Conservation (phyloP, 2,113 vertebrate species). For the Bostrychus sinensis region DNA sequence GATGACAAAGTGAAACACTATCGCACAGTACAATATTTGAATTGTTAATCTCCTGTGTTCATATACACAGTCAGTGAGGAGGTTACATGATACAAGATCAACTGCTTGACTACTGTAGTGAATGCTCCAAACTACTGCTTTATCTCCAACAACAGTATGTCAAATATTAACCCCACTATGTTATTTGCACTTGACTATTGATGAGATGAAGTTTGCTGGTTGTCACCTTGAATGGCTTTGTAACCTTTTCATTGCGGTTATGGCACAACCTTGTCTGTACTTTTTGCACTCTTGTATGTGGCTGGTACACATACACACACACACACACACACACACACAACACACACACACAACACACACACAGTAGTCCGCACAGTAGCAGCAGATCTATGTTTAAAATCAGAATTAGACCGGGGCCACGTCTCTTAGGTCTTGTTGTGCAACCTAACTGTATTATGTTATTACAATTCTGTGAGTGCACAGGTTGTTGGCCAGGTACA, state of each 20-base stretch:
- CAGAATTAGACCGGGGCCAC: constrained; percentile 22
- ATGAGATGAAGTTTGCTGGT: not conserved
- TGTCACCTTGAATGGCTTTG: not conserved
- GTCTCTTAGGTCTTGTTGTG: constrained; percentile 24
- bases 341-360: too few relatives aligned
- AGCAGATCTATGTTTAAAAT: constrained; percentile 47
- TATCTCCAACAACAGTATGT: not conserved
- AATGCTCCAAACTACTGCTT: not conserved
- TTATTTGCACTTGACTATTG: not conserved
- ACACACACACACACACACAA: too few relatives aligned
- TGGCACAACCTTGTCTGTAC: not conserved
- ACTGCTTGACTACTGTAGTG: not conserved
- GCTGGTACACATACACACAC: not conserved
- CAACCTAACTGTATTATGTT: constrained; percentile 40
- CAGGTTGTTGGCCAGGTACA: constrained; percentile 35
- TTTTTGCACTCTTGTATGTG: not conserved
- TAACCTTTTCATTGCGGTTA: not conserved
- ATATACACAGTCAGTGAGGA: constrained; percentile 31
- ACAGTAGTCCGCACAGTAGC: constrained; percentile 18
- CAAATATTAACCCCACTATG: not conserved
- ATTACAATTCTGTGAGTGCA: constrained; percentile 45
- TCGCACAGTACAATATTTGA: constrained; percentile 62
- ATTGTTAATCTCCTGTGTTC: constrained; percentile 58
- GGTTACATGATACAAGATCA: constrained; percentile 18
- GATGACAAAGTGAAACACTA: constrained; percentile 74